These are phyloP conservation scores for Hypolimnas misippus DNA, from an alignment of 2,888 invertebrate genomes.

Conservation along the genomic window DNA sequence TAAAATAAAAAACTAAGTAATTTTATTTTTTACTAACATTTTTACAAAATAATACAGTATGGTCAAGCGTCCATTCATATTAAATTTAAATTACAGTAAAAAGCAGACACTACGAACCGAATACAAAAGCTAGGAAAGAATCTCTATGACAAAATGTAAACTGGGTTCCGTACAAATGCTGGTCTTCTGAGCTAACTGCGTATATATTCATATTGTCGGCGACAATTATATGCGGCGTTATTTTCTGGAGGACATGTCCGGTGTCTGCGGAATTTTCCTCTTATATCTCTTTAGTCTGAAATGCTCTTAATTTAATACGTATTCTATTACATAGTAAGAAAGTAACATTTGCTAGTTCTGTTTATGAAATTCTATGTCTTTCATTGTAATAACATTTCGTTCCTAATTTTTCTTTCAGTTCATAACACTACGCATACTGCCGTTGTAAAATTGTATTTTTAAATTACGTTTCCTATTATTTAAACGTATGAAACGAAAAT, in stretches of 20 bases:
- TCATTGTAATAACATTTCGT: conserved; percentile 22
- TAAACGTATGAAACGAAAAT: conserved; percentile 5
- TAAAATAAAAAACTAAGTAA: no score
- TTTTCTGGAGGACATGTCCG: conserved; percentile 48
- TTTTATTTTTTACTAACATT: no score
- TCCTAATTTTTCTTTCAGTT: conserved; percentile 26
- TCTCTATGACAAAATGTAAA: conserved; percentile 33
- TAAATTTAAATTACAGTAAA: no score
- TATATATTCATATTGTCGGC: conserved; percentile 59
- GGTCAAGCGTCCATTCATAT: no score
- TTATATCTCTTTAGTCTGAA: conserved; percentile 38
- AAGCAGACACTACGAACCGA: no score
- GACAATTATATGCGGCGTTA: conserved; percentile 57
- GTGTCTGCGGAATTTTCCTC: conserved; percentile 40
- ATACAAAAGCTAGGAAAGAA: conserved; percentile 31
- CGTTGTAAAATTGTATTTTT: conserved; percentile 28
- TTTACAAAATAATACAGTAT: no score
- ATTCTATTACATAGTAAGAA: conserved; percentile 39
- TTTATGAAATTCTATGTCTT: conserved; percentile 14
- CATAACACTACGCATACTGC: conserved; percentile 23
- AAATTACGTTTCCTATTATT: conserved; percentile 27
- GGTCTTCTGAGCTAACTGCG: conserved; percentile 41
- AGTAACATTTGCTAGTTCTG: conserved; percentile 31
- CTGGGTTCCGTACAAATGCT: conserved; percentile 10
- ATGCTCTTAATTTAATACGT: conserved; percentile 42